These are phyloP conservation scores for Trematomus bernacchii DNA, from an alignment of 2,797 vertebrate species.

Conservation along the genomic window DNA sequence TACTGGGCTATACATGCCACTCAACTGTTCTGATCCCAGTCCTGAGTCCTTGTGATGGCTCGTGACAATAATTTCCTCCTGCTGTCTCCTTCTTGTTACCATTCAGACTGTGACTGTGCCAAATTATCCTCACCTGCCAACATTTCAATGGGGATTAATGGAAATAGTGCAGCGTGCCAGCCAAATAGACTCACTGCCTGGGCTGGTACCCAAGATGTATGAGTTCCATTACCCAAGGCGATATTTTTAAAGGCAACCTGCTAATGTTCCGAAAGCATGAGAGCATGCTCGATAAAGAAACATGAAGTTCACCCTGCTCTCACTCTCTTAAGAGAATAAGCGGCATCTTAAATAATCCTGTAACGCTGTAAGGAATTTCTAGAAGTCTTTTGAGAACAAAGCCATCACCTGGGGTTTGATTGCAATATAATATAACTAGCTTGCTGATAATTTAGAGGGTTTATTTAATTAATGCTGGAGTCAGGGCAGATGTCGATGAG, in stretches of 20 bases:
- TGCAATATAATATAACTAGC: constrained; percentile 51
- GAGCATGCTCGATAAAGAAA: constrained; percentile 14
- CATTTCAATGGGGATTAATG: constrained; percentile 73
- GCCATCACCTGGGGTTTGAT: constrained; percentile 61
- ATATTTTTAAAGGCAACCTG: constrained; percentile 56
- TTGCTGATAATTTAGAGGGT: constrained; percentile 67
- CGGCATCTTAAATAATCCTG: constrained; percentile 31
- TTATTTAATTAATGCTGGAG: constrained; percentile 67
- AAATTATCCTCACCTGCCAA: constrained; percentile 76
- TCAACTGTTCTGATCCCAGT: constrained; percentile 39
- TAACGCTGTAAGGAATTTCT: constrained; percentile 28
- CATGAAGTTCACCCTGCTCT: constrained; percentile 26
- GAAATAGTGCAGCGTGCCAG: constrained; percentile 54
- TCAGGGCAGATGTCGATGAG: constrained; percentile 73
- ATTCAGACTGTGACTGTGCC: constrained; percentile 57
- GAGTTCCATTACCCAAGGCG: constrained; percentile 53
- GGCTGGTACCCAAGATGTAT: constrained; percentile 58
- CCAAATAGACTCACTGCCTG: constrained; percentile 54
- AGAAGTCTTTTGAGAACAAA: constrained; percentile 35
- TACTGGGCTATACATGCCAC: constrained; percentile 25
- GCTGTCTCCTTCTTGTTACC: constrained; percentile 60
- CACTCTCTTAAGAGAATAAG: constrained; percentile 18
- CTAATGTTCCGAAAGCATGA: constrained; percentile 17
- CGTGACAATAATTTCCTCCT: constrained; percentile 53
- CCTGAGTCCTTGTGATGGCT: constrained; percentile 39